Conservation (phyloP, 2,113 vertebrate genomes). For the Oxyruncus cristatus region DNA sequence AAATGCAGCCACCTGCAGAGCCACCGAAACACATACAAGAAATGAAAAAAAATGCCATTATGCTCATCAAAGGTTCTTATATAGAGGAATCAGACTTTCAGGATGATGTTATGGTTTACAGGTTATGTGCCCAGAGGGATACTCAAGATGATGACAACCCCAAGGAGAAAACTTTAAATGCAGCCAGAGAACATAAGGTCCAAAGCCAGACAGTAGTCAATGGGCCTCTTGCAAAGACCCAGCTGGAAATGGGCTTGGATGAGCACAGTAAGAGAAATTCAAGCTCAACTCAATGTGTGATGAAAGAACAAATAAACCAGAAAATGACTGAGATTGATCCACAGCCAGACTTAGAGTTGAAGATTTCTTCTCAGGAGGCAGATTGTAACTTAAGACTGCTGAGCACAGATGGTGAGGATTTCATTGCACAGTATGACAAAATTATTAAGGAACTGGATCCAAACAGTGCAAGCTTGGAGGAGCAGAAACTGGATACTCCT, state of each 20-base stretch:
- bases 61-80: conserved; percentile 90
- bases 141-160: conserved; percentile 41
- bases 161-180: neutral
- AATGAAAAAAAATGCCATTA: conserved; percentile 88
- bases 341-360: neutral
- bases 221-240: conserved; percentile 47
- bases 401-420: conserved; percentile 75
- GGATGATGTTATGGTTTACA: conserved; percentile 93
- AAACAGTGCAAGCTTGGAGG: conserved; percentile 52
- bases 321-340: neutral
- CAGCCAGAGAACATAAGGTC: neutral
- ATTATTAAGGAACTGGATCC: conserved; percentile 86
- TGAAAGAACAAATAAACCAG: conserved; percentile 22
- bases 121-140: conserved; percentile 90
- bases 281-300: neutral
- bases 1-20: conserved; percentile 56
- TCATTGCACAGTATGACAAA: conserved; percentile 86
- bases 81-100: conserved; percentile 95
- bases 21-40: conserved; percentile 92
- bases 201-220: conserved; percentile 54
- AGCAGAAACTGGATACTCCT: conserved; percentile 26
- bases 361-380: neutral
- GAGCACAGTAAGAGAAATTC: conserved; percentile 27
- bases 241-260: conserved; percentile 14
- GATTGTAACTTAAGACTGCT: conserved; percentile 49